Evolutionary conservation across 2,797 vertebrate genomes (phyloP), one percentile per base, ranked within the genome.

Genomic region (Sebastes iracundus): DNA sequence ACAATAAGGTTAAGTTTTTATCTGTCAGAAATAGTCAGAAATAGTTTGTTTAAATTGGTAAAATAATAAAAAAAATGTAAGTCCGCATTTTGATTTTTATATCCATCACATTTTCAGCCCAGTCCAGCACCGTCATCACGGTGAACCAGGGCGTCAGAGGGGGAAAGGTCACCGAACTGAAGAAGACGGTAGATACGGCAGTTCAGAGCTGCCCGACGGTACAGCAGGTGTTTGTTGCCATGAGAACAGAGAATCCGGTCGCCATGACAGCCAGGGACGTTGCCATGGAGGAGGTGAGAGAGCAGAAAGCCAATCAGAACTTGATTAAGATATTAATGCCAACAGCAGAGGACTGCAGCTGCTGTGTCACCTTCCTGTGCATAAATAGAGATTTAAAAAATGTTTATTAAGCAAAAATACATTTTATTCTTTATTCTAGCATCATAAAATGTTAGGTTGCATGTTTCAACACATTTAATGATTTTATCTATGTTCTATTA

Each of bases 41-140:
- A 42, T 8, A 27, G 14, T 56, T 35, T 33, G 66, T 23, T 23
- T 33, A 33, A 33, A 69, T n/a, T 20, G n/a, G 49, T 52, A 20
- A n/a, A n/a, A n/a, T 52, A n/a, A 46, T 46, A 23, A 5, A 49
- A 11, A 49, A 20, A 71, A 25, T 27, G 12, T 0, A 49, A 42
- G 28, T 61, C 28, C 2, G 30, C 30, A 3, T 4, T 72, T 28
- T 68, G 16, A 55, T 70, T 78, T 35, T 33, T 3, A 14, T 16
- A 11, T 11, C 1, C 49, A 1, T 65, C 46, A 6, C 13, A n/a
- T 79, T 65, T 90, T 30, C 82, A 98, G 98, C 98, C 80, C 95
- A 96, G 87, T 99, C 97, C 93, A 98, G 96, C 93, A 97, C 96
- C 30, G 92, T 99, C 83, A 96, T 99, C 92, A 99, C 98, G 0